Conservation (phyloP, 1,140 invertebrate genomes). For the Lysiphlebus fabarum region DNA sequence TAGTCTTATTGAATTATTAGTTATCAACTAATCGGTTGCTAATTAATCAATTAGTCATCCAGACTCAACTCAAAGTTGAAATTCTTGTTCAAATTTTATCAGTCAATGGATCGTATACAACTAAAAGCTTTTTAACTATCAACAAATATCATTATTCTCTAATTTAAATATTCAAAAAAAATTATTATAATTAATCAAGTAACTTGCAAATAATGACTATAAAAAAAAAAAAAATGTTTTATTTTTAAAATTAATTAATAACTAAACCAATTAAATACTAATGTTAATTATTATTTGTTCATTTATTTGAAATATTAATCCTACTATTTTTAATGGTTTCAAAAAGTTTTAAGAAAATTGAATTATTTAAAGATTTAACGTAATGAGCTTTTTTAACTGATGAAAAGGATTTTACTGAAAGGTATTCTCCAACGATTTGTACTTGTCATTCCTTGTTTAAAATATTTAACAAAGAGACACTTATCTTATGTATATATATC, state of each 20-base stretch:
- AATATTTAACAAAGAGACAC: too few relatives aligned
- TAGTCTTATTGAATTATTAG: too few relatives aligned
- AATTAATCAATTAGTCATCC: too few relatives aligned
- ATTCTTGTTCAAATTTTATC: neutral
- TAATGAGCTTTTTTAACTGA: constrained; percentile 1
- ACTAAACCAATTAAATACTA: neutral
- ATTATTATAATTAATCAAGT: neutral
- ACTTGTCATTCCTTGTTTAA: neutral
- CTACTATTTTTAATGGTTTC: too few relatives aligned
- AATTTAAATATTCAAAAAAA: neutral
- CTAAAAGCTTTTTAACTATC: constrained; percentile 8
- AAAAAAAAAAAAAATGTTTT: neutral
- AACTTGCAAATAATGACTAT: neutral
- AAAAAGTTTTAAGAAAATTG: too few relatives aligned
- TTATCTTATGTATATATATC: too few relatives aligned
- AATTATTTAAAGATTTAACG: neutral
- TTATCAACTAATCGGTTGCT: too few relatives aligned
- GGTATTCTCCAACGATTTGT: neutral
- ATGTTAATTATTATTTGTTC: too few relatives aligned
- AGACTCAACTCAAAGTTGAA: neutral
- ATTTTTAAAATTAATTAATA: neutral
- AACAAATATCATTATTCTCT: neutral
- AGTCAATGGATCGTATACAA: neutral
- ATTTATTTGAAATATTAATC: too few relatives aligned
- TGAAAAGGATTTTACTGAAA: neutral